Conservation (phyloP, 2,113 vertebrate species). For the Dasyprocta punctata region DNA sequence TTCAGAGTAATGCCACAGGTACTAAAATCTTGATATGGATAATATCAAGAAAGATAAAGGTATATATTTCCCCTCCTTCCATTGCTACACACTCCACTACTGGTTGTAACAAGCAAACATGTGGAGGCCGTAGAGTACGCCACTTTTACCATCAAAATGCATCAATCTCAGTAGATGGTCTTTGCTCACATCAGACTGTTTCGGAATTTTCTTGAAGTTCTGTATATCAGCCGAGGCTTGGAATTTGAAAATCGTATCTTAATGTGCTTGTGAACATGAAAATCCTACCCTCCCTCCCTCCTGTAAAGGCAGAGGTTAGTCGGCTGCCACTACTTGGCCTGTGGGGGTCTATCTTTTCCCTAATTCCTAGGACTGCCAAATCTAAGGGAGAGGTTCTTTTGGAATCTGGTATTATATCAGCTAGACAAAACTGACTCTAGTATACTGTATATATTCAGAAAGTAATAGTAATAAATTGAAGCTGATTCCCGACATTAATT, state of each 20-base stretch:
- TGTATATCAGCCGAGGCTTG: not conserved
- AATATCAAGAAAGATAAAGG: not conserved
- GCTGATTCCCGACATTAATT: not conserved
- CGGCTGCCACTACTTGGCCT: not conserved
- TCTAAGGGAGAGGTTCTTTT: not conserved
- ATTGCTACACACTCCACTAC: not conserved
- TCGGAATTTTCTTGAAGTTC: not conserved
- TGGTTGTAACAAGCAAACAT: not conserved
- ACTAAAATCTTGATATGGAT: not conserved
- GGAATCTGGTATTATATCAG: not conserved
- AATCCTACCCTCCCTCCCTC: not conserved
- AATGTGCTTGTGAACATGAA: not conserved
- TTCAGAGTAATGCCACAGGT: not conserved
- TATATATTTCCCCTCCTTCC: not conserved
- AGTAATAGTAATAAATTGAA: not conserved
- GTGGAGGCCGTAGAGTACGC: rapidly evolving
- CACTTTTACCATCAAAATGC: not conserved
- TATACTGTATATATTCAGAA: not conserved
- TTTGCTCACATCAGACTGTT: not conserved
- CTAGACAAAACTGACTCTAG: not conserved
- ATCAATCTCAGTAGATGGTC: not conserved
- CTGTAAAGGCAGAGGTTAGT: not conserved
- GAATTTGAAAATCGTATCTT: not conserved
- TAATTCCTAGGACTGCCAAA: not conserved
- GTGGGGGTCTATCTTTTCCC: not conserved